Percentiles rank a stretch among this genome's conserved stretches.
These are phyloP conservation scores for Todiramphus chloris DNA, from an alignment of 2,113 vertebrate species.

Conservation along the genomic window DNA sequence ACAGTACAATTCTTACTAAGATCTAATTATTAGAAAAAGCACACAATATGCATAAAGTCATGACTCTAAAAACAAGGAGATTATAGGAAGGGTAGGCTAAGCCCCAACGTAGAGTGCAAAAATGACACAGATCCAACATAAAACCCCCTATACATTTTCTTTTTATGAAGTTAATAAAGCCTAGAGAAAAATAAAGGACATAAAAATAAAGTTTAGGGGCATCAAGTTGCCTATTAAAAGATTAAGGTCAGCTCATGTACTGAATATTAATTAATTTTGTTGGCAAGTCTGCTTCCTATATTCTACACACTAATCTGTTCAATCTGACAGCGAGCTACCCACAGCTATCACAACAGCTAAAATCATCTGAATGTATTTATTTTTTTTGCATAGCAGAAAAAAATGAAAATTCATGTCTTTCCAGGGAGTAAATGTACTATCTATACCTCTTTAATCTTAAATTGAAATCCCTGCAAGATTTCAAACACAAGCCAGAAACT, in stretches of 20 bases:
- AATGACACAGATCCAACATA: background rate
- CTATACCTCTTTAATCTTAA: background rate
- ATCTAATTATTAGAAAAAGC: background rate
- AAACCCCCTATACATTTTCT: background rate
- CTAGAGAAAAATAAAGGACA: background rate
- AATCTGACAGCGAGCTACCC: background rate
- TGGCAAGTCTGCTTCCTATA: background rate
- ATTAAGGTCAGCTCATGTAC: background rate
- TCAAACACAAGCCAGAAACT: background rate
- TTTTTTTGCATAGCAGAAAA: background rate
- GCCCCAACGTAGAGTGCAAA: background rate
- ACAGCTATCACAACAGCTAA: background rate
- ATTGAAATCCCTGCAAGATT: background rate
- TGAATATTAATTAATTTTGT: background rate
- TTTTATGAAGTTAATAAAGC: background rate
- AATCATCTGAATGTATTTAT: background rate
- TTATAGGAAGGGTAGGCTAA: background rate
- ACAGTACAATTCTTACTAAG: background rate
- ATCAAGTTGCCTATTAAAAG: background rate
- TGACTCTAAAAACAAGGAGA: background rate
- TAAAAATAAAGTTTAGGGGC: background rate
- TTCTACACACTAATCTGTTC: background rate
- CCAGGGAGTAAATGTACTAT: background rate
- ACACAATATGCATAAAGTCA: background rate
- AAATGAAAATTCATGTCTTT: background rate